Evolutionary conservation across 2,888 invertebrate genomes (phyloP).

Genomic region (Aleiodes alternator): DNA sequence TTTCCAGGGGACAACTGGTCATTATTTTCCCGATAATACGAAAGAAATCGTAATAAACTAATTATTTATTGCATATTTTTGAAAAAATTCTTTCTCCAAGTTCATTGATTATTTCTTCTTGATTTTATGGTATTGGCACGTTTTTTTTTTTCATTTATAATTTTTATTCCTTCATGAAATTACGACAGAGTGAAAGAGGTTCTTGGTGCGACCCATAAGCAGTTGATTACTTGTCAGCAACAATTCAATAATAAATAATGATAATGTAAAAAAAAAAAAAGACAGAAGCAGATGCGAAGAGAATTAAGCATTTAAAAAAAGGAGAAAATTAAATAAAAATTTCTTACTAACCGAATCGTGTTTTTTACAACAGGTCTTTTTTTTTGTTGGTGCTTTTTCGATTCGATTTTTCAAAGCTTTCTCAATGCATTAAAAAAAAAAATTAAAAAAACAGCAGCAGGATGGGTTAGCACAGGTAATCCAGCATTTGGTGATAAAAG

Average conservation of each 20-base stretch:
- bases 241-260: not conserved
- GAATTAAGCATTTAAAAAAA: slow-evolving; percentile 5
- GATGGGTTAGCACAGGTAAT: slow-evolving; percentile 70
- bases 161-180: slow-evolving; percentile 7
- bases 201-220: slow-evolving; percentile 47
- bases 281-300: slow-evolving; percentile 31
- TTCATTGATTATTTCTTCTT: slow-evolving; percentile 21
- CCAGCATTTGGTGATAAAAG: slow-evolving; percentile 68
- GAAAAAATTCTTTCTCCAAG: slow-evolving; percentile 2
- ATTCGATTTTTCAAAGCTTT: slow-evolving; percentile 36
- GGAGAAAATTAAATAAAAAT: slow-evolving; percentile 35
- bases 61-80: not conserved
- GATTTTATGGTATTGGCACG: slow-evolving; percentile 34
- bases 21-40: not conserved
- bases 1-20: not conserved
- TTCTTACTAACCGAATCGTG: slow-evolving; percentile 47
- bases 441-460: slow-evolving; percentile 62
- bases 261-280: slow-evolving; percentile 4
- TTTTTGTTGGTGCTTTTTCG: slow-evolving; percentile 29
- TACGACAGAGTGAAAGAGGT: slow-evolving; percentile 37
- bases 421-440: slow-evolving; percentile 53
- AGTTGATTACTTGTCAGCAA: slow-evolving; percentile 29
- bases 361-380: not conserved
- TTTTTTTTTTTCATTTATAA: slow-evolving; percentile 5
- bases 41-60: not conserved